phyloP scores from a whole-genome alignment of 2,113 vertebrate species.

The Labrus mixtus region DNA sequence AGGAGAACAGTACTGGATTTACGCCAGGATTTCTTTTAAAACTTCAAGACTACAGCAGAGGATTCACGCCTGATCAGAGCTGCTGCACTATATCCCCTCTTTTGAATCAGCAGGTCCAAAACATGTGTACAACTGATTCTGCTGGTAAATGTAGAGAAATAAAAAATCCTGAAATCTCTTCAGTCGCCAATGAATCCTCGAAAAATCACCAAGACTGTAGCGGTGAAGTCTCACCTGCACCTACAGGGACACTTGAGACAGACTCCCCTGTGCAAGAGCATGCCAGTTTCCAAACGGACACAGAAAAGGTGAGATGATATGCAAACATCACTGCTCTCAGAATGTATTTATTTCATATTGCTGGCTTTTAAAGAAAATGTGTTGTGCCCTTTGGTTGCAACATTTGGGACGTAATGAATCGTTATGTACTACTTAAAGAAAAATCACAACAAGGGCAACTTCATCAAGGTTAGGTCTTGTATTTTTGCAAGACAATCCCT shows the following conservation, averaged over 20 bases:
- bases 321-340: not conserved
- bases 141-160: not conserved
- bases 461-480: too few relatives aligned
- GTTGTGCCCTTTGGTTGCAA: too few relatives aligned
- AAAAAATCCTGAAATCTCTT: not conserved
- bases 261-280: conserved; percentile 28
- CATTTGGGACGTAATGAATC: too few relatives aligned
- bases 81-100: not conserved
- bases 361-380: not conserved
- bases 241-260: conserved; percentile 16
- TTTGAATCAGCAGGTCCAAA: not conserved
- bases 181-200: not conserved
- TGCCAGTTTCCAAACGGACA: not conserved
- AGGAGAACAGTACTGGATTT: conserved; percentile 1
- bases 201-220: conserved; percentile 10
- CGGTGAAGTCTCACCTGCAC: conserved; percentile 14
- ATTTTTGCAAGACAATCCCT: too few relatives aligned
- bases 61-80: conserved; percentile 49
- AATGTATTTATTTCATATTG: too few relatives aligned
- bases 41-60: conserved; percentile 19
- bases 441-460: too few relatives aligned
- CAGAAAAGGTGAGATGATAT: conserved; percentile 46
- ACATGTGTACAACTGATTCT: conserved; percentile 1
- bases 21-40: conserved; percentile 31
- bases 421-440: too few relatives aligned